These are phyloP conservation scores for Cinclus mexicanus DNA, from an alignment of 2,113 vertebrate species.

Conservation along the genomic window DNA sequence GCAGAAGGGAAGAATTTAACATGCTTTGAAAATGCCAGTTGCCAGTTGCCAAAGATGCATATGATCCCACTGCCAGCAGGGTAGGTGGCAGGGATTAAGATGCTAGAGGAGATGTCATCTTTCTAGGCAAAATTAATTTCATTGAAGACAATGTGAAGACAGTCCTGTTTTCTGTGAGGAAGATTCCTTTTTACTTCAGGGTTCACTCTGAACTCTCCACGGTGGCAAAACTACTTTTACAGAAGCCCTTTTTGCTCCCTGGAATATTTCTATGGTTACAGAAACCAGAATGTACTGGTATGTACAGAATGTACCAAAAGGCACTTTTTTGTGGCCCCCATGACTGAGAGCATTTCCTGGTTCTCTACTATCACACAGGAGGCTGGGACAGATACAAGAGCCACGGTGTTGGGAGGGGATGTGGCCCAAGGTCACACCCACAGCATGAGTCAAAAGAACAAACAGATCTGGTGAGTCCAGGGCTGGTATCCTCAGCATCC, in stretches of 20 bases:
- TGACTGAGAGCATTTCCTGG: neutral
- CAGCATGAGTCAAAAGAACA: neutral
- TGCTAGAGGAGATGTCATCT: neutral
- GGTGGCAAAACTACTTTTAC: neutral
- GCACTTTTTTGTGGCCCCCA: neutral
- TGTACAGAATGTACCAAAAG: neutral
- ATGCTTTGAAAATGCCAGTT: slow-evolving; percentile 47
- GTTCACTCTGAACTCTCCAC: neutral
- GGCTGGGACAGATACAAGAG: neutral
- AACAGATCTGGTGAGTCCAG: neutral
- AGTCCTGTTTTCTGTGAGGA: neutral
- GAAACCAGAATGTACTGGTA: neutral
- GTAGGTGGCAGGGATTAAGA: neutral
- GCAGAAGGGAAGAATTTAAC: slow-evolving; percentile 50
- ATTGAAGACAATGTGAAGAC: neutral
- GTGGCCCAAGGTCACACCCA: neutral
- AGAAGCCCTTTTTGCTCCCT: neutral
- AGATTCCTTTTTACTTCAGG: neutral
- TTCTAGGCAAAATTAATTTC: neutral
- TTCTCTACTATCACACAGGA: rapidly evolving
- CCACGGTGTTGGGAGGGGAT: rapidly evolving
- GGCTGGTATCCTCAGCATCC: neutral
- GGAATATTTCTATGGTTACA: neutral
- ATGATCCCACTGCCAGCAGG: neutral
- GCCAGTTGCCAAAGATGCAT: slow-evolving; percentile 21